phyloP scores from a whole-genome alignment of 1,140 invertebrate species.

The Macrocentrus cingulum region DNA sequence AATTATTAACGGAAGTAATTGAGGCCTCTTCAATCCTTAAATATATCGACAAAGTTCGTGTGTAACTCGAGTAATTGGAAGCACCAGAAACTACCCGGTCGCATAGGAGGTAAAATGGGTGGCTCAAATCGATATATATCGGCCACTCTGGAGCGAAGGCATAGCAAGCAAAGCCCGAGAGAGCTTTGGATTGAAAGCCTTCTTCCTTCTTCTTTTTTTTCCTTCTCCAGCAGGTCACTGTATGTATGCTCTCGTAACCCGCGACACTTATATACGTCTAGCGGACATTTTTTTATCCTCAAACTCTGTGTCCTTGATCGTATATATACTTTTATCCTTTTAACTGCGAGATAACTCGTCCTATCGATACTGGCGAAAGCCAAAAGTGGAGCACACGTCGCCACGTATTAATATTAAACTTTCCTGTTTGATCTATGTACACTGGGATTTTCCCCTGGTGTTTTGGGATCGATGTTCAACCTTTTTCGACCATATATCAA shows the following conservation, averaged over 20 bases:
- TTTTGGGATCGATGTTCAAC: neutral
- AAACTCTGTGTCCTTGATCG: slow-evolving; percentile 2
- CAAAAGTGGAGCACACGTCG: neutral
- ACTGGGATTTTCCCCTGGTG: neutral
- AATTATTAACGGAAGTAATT: no score
- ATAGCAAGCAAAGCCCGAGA: slow-evolving; percentile 1
- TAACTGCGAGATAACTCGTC: neutral
- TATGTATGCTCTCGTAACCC: neutral
- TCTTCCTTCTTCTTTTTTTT: no score
- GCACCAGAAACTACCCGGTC: neutral
- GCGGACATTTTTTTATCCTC: neutral
- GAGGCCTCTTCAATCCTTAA: no score
- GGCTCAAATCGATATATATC: neutral
- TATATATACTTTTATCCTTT: slow-evolving; percentile 1
- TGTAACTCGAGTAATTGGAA: neutral
- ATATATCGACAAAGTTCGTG: no score
- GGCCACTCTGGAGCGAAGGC: neutral
- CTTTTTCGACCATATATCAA: no score
- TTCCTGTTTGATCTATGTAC: neutral
- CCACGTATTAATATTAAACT: slow-evolving; percentile 1
- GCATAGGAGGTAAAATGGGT: neutral
- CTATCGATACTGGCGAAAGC: neutral
- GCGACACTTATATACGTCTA: neutral
- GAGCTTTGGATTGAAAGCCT: neutral
- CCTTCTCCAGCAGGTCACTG: neutral